phyloP scores from a whole-genome alignment of 2,797 vertebrate species.

The Hippocampus kuda region DNA sequence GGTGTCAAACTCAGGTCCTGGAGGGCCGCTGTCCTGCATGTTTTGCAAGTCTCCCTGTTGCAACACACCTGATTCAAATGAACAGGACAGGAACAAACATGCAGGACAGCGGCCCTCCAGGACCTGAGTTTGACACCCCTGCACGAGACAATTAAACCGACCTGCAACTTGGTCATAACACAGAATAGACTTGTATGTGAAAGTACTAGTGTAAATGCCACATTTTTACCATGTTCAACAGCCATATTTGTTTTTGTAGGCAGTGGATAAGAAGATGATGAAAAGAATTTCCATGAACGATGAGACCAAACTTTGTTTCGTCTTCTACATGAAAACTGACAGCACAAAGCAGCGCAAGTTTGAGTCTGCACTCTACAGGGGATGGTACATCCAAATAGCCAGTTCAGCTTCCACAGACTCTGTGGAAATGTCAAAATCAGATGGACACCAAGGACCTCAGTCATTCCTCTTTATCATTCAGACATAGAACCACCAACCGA shows the following conservation, averaged over 20 bases:
- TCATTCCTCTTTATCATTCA: conserved; percentile 47
- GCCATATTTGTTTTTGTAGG: conserved; percentile 35
- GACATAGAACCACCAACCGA: background rate
- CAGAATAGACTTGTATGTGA: background rate
- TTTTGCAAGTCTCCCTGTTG: too few relatives aligned
- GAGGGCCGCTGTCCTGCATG: too few relatives aligned
- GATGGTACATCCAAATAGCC: conserved; percentile 63
- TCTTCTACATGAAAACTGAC: conserved; percentile 67
- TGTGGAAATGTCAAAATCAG: conserved; percentile 4
- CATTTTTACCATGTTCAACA: too few relatives aligned
- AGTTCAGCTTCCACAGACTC: conserved; percentile 1
- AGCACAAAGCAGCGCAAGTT: conserved; percentile 35
- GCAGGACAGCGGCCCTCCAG: too few relatives aligned
- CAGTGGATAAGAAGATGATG: conserved; percentile 44
- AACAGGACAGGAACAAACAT: too few relatives aligned
- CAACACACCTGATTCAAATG: too few relatives aligned
- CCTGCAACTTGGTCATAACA: too few relatives aligned
- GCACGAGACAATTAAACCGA: too few relatives aligned
- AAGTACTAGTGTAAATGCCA: background rate
- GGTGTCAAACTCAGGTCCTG: too few relatives aligned
- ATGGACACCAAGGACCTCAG: background rate
- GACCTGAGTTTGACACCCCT: too few relatives aligned
- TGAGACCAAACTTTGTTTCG: conserved; percentile 39
- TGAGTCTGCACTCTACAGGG: conserved; percentile 56
- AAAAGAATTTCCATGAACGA: conserved; percentile 50